Evolutionary conservation across 2,113 vertebrate genomes (phyloP).

Genomic region (Apteryx owenii): DNA sequence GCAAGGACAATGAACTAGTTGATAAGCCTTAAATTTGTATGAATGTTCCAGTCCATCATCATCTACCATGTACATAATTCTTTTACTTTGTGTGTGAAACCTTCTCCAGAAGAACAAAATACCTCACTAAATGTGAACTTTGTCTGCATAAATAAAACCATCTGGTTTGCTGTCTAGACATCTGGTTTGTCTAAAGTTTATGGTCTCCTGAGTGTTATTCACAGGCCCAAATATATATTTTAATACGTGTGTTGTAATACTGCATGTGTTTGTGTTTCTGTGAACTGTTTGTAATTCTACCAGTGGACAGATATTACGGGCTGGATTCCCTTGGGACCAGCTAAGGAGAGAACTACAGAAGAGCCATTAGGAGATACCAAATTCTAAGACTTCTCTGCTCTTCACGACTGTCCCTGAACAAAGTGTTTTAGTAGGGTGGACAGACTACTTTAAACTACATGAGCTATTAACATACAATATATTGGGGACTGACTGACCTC

Average conservation of each 20-base stretch:
- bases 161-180: slow-evolving; percentile 71
- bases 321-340: slow-evolving; percentile 45
- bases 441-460: neutral
- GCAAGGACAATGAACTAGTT: neutral
- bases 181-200: slow-evolving; percentile 77
- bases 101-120: slow-evolving; percentile 50
- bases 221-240: slow-evolving; percentile 68
- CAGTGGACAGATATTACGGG: slow-evolving; percentile 27
- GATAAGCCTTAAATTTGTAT: neutral
- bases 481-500: neutral
- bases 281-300: slow-evolving; percentile 32
- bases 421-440: neutral
- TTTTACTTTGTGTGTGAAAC: slow-evolving; percentile 49
- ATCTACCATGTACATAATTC: neutral
- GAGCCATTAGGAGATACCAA: neutral
- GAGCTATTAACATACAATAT: neutral
- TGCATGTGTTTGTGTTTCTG: slow-evolving; percentile 51
- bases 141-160: slow-evolving; percentile 78
- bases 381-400: neutral
- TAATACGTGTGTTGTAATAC: slow-evolving; percentile 52
- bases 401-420: neutral
- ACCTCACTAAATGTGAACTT: slow-evolving; percentile 73
- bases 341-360: neutral
- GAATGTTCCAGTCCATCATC: neutral
- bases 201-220: slow-evolving; percentile 74